Evolutionary conservation across 2,888 invertebrate genomes (phyloP), one percentile per base, ranked within the genome.

Genomic region (Xanthorhoe designata): DNA sequence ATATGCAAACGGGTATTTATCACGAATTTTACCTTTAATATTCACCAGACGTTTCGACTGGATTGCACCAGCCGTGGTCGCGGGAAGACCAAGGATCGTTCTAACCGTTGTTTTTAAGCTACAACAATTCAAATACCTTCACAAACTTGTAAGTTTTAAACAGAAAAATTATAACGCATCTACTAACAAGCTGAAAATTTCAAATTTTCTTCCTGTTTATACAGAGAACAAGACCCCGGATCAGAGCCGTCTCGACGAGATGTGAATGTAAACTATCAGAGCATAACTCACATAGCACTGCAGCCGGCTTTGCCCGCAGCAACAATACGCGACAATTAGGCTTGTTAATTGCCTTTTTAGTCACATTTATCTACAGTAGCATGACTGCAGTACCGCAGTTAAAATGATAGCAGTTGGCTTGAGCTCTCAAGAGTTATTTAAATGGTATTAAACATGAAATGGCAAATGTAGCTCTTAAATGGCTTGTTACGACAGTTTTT

Each of bases 251-350:
- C 47, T 6, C 47, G 47, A 0, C 47, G 47, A 15, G 17, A 6
- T 7, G 2, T 47, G 15, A 15, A 13, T 17, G 5, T 17, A 8
- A 15, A 47, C 17, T 1, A 47, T 6, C 17, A 15, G 17, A 15
- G 1, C 66, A 58, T 66, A 61, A 62, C 66, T 62, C 62, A 66
- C 50, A 59, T 62, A 55, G 56, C 66, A 10, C 7, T 52, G 67
- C 63, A 51, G 51, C 60, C 56, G 60, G 59, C 62, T 59, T 60
- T 45, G 59, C 52, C 57, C 38, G 61, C 54, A 47, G 29, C 65
- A 13, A 55, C 67, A 63, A 67, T 67, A 67, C 59, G 59, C 35
- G 56, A 55, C 63, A 63, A 67, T 67, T 60, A 67, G 55, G 55
- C 51, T 32, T 51, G n/a, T 67, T 67, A 67, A 67, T 67, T 63